A percentile compares a stretch with the other conserved stretches of the same genome.
Conservation (phyloP, 2,113 vertebrate species). For the Pao palembangensis region DNA sequence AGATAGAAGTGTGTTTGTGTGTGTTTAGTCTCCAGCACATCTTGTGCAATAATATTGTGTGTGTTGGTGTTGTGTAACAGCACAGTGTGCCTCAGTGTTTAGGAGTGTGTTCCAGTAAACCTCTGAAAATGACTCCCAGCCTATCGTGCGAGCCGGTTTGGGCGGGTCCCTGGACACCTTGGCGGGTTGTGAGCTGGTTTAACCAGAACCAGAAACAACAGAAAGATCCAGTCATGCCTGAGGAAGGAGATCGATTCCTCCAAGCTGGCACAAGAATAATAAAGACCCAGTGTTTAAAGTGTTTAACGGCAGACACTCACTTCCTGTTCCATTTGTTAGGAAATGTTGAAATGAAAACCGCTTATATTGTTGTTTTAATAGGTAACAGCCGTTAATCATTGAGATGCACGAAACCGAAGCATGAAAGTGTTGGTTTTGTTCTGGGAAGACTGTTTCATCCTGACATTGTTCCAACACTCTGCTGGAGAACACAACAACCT, state of each 20-base stretch:
- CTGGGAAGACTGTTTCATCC: too few species aligned
- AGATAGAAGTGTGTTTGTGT: slow-evolving; percentile 11
- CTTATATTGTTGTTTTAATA: slow-evolving; percentile 3
- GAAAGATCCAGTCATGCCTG: slow-evolving; percentile 26
- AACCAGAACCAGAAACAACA: slow-evolving; percentile 31
- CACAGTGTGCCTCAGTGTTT: slow-evolving; percentile 15
- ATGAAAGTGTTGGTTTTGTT: not conserved
- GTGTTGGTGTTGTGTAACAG: slow-evolving; percentile 33
- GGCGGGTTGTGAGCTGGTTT: slow-evolving; percentile 43
- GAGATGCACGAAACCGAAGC: not conserved
- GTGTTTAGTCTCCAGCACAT: slow-evolving; percentile 7
- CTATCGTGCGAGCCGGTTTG: slow-evolving; percentile 42
- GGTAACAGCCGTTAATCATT: slow-evolving; percentile 1
- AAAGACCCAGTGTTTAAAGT: slow-evolving; percentile 36
- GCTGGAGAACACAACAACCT: slow-evolving; percentile 8
- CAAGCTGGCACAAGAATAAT: slow-evolving; percentile 10
- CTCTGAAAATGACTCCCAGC: slow-evolving; percentile 19
- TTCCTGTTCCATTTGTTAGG: slow-evolving; percentile 29
- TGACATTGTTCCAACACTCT: too few species aligned
- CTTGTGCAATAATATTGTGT: slow-evolving; percentile 51
- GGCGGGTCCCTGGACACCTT: slow-evolving; percentile 53
- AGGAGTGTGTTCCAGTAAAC: slow-evolving; percentile 32
- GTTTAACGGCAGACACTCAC: slow-evolving; percentile 14
- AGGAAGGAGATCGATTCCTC: slow-evolving; percentile 23
- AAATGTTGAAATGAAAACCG: too few species aligned